phyloP scores from a whole-genome alignment of 1,140 invertebrate genomes.

The Brachystomella parvula region DNA sequence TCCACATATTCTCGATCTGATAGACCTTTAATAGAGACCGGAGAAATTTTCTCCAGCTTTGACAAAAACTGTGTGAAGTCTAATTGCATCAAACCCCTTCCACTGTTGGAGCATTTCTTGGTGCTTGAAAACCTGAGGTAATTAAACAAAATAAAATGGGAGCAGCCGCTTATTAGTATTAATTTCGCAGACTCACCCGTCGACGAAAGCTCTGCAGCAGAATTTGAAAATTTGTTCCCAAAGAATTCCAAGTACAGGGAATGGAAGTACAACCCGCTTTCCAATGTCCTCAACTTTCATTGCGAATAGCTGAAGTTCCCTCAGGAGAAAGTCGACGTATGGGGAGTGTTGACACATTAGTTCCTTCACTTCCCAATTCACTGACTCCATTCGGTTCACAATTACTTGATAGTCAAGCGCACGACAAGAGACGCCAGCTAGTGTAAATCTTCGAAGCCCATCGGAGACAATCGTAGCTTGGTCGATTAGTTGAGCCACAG shows the following conservation, averaged over 20 bases:
- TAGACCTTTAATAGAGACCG: slow-evolving; percentile 59
- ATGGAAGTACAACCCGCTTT: slow-evolving; percentile 58
- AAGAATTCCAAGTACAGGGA: slow-evolving; percentile 58
- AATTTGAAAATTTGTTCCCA: slow-evolving; percentile 79
- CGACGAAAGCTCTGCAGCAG: slow-evolving; percentile 76
- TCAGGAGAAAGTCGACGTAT: slow-evolving; percentile 56
- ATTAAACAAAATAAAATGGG: slow-evolving; percentile 4
- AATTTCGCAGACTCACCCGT: slow-evolving; percentile 64
- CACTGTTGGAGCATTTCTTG: slow-evolving; percentile 92
- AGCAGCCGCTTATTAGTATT: neutral
- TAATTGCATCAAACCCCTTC: slow-evolving; percentile 91
- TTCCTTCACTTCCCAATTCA: slow-evolving; percentile 84
- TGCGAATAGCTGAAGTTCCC: slow-evolving; percentile 68
- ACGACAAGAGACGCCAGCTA: slow-evolving; percentile 71
- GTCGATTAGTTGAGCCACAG: slow-evolving; percentile 34
- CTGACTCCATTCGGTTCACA: slow-evolving; percentile 74
- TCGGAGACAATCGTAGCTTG: slow-evolving; percentile 48
- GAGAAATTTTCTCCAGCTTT: slow-evolving; percentile 79
- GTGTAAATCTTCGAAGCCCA: slow-evolving; percentile 46
- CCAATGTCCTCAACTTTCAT: slow-evolving; percentile 63
- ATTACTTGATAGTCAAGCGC: slow-evolving; percentile 78
- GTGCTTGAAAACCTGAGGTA: slow-evolving; percentile 68
- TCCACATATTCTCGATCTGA: slow-evolving; percentile 87
- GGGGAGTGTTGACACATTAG: slow-evolving; percentile 90
- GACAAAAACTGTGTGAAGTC: slow-evolving; percentile 92